Evolutionary conservation across 2,113 vertebrate genomes (phyloP).

Genomic region (Rhynchopsitta pachyrhyncha): DNA sequence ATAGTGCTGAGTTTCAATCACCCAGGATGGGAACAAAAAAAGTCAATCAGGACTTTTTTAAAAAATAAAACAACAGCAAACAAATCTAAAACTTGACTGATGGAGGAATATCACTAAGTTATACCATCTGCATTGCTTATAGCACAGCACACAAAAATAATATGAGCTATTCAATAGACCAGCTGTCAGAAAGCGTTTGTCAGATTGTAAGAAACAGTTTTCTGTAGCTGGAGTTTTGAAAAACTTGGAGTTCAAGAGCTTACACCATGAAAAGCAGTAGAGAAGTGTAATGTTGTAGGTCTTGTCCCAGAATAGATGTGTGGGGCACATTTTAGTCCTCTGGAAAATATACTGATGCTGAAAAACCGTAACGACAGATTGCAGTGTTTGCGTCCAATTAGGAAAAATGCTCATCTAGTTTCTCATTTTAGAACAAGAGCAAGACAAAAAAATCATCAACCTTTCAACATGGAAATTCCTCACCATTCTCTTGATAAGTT

Average conservation of each 20-base stretch:
- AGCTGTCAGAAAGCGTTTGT: slow-evolving; percentile 48
- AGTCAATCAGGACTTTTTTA: slow-evolving; percentile 27
- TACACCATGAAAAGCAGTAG: background rate
- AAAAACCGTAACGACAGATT: background rate
- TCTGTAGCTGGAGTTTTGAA: background rate
- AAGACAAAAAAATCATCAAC: background rate
- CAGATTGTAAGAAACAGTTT: background rate
- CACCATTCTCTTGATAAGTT: background rate
- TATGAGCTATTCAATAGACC: slow-evolving; percentile 32
- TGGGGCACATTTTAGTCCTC: background rate
- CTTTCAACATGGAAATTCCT: background rate
- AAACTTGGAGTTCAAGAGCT: background rate
- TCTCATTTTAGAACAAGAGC: background rate
- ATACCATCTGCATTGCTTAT: slow-evolving; percentile 57
- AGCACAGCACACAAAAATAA: slow-evolving; percentile 43
- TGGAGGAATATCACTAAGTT: slow-evolving; percentile 32
- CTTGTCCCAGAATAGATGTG: background rate
- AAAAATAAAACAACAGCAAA: background rate
- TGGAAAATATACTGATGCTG: background rate
- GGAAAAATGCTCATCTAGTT: background rate
- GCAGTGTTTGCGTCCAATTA: background rate
- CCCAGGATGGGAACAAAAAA: background rate
- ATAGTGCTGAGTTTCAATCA: slow-evolving; percentile 50
- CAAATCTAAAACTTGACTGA: slow-evolving; percentile 54
- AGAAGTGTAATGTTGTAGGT: background rate